These are phyloP conservation scores for Aricia artaxerxes DNA, from an alignment of 2,888 invertebrate genomes.

Conservation along the genomic window DNA sequence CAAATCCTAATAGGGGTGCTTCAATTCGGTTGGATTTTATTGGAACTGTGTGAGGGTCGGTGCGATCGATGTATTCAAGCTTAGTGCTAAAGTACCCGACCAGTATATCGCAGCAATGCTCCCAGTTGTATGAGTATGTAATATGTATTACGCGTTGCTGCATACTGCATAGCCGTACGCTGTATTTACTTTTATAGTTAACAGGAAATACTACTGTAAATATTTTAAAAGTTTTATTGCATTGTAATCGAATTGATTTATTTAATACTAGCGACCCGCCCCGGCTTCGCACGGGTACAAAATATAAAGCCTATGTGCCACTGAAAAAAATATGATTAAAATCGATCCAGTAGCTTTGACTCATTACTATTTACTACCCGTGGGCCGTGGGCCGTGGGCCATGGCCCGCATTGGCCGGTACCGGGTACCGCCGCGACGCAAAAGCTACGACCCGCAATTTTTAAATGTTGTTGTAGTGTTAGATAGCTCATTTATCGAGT, in stretches of 20 bases:
- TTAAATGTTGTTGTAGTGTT: too few species aligned
- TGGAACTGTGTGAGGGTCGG: not conserved
- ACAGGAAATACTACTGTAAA: not conserved
- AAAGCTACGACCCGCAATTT: too few species aligned
- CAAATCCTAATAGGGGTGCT: not conserved
- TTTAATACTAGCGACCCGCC: not conserved
- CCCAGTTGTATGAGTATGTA: not conserved
- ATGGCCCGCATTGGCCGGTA: too few species aligned
- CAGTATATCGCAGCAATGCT: not conserved
- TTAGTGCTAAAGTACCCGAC: constrained; percentile 2
- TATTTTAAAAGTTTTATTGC: constrained; percentile 1
- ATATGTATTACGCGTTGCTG: constrained; percentile 8
- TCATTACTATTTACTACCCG: too few species aligned
- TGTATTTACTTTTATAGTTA: not conserved
- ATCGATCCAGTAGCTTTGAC: too few species aligned
- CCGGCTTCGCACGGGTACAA: too few species aligned
- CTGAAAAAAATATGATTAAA: too few species aligned
- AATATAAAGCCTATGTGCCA: too few species aligned
- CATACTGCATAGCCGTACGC: constrained; percentile 17
- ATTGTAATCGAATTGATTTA: not conserved
- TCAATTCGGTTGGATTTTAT: not conserved
- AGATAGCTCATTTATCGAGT: too few species aligned
- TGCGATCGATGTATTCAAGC: constrained; percentile 10
- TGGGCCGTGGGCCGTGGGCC: too few species aligned
- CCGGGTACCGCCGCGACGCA: too few species aligned